phyloP scores from a whole-genome alignment of 2,888 invertebrate species.

The Xestoiulus laeticollis region DNA sequence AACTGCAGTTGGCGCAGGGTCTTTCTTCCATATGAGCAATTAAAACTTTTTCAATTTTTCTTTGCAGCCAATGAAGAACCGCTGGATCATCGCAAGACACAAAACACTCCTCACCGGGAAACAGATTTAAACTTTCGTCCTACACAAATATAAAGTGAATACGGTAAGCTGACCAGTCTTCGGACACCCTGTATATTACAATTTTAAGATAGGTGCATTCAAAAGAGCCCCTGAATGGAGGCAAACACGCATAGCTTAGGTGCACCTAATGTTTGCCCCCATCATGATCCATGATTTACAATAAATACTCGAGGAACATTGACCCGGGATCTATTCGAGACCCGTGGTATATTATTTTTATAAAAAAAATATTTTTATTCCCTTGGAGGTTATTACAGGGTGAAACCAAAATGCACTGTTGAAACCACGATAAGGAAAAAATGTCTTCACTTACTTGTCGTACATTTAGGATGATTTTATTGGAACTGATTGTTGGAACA shows the following conservation, averaged over 20 bases:
- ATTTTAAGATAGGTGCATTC: not conserved
- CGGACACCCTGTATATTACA: not conserved
- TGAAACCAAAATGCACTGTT: not conserved
- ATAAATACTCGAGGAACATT: too few relatives aligned
- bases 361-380: not conserved
- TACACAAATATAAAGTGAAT: slow-evolving; percentile 65
- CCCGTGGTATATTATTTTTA: too few relatives aligned
- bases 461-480: slow-evolving; percentile 75
- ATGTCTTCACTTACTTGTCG: slow-evolving; percentile 75
- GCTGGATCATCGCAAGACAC: slow-evolving; percentile 73
- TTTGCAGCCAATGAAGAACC: slow-evolving; percentile 74
- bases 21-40: slow-evolving; percentile 79
- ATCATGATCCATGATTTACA: too few relatives aligned
- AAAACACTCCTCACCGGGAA: slow-evolving; percentile 73
- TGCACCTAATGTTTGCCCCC: not conserved
- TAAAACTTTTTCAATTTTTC: slow-evolving; percentile 79
- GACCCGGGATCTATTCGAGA: too few relatives aligned
- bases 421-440: too few relatives aligned
- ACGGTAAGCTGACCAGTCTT: not conserved
- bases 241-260: not conserved
- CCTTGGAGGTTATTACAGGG: too few relatives aligned
- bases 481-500: slow-evolving; percentile 70
- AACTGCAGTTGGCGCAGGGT: slow-evolving; percentile 66
- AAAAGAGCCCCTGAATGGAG: not conserved
- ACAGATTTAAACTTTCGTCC: slow-evolving; percentile 61